These are phyloP conservation scores for Allophyes oxyacanthae DNA, from an alignment of 2,888 invertebrate genomes.

Conservation along the genomic window DNA sequence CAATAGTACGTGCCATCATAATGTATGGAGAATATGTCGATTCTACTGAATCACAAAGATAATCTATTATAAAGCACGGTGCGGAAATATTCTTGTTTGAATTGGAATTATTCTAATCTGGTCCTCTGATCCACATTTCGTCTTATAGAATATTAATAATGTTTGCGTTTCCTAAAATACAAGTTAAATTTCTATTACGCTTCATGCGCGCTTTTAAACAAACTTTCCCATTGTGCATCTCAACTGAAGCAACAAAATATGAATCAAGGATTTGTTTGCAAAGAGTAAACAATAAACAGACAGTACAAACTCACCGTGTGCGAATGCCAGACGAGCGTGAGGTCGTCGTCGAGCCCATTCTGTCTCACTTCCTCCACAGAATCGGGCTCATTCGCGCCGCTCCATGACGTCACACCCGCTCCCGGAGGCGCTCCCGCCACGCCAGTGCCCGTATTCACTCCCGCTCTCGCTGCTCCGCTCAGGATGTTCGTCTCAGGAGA, in stretches of 20 bases:
- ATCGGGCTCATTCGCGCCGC: constrained; percentile 62
- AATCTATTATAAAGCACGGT: not conserved
- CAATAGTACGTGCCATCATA: constrained; percentile 19
- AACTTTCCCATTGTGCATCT: not conserved
- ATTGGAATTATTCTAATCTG: not conserved
- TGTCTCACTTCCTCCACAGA: constrained; percentile 87
- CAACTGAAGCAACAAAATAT: constrained; percentile 18
- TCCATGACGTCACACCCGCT: constrained; percentile 60
- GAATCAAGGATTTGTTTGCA: constrained; percentile 45
- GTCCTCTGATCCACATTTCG: no score
- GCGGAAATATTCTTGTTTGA: not conserved
- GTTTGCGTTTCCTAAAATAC: no score
- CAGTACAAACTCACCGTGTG: constrained; percentile 87
- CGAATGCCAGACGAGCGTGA: constrained; percentile 90
- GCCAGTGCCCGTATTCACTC: not conserved
- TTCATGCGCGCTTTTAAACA: not conserved
- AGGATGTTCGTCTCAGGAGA: constrained; percentile 89
- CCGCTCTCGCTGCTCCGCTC: constrained; percentile 66
- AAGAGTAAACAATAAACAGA: constrained; percentile 24
- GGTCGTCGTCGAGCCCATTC: constrained; percentile 90
- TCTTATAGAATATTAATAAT: no score
- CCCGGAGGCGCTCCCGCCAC: constrained; percentile 2
- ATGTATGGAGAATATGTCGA: not conserved
- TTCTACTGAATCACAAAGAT: constrained; percentile 1
- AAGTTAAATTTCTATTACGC: not conserved